These are phyloP conservation scores for Spilosoma lubricipeda DNA, from an alignment of 2,888 invertebrate genomes.

Conservation along the genomic window DNA sequence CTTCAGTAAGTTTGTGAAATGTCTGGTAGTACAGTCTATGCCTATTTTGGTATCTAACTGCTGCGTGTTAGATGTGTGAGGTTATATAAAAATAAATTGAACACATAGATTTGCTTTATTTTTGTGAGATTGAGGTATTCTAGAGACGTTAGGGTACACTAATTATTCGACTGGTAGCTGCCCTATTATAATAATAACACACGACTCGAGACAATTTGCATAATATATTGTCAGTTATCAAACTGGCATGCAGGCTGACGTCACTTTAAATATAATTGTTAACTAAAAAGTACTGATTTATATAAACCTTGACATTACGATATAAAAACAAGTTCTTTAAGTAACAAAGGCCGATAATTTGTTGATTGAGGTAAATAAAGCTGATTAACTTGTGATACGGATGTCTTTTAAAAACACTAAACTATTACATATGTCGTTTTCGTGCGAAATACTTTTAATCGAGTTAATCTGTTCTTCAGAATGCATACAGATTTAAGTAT, in stretches of 20 bases:
- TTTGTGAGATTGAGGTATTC: background rate
- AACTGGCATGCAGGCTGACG: background rate
- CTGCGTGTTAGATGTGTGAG: too few relatives aligned
- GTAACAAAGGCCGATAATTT: constrained; percentile 22
- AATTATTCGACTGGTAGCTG: background rate
- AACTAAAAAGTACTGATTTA: constrained; percentile 8
- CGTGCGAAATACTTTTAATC: constrained; percentile 36
- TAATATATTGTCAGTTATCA: constrained; percentile 1
- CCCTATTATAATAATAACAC: constrained; percentile 19
- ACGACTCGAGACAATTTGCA: constrained; percentile 7
- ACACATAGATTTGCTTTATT: too few relatives aligned
- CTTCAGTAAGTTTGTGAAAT: too few relatives aligned
- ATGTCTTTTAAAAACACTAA: constrained; percentile 35
- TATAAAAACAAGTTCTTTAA: constrained; percentile 26
- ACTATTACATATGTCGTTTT: constrained; percentile 33
- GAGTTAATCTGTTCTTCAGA: constrained; percentile 21
- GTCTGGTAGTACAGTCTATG: too few relatives aligned
- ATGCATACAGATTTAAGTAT: constrained; percentile 12
- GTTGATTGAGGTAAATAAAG: constrained; percentile 29
- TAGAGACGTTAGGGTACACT: background rate
- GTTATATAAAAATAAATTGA: too few relatives aligned
- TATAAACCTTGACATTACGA: constrained; percentile 37
- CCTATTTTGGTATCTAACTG: too few relatives aligned
- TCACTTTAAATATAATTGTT: background rate
- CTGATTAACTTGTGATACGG: constrained; percentile 32